Conservation (phyloP, 2,888 invertebrate species). For the Noctua janthe region DNA sequence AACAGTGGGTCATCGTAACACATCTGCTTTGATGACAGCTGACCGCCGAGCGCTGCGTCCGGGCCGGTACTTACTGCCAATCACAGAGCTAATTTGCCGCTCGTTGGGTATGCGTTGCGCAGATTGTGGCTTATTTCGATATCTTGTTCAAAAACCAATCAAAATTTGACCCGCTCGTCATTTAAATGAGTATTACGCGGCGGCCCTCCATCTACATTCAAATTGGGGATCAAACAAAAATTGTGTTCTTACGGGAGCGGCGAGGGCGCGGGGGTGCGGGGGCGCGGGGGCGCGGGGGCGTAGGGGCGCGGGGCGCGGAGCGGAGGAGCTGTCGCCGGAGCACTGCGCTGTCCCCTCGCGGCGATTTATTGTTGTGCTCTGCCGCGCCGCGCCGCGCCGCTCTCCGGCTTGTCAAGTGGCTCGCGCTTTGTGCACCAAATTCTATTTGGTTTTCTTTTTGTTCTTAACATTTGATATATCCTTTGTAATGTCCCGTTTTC, state of each 20-base stretch:
- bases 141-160: conserved; percentile 66
- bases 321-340: conserved; percentile 32
- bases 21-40: background rate
- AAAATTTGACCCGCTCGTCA: conserved; percentile 66
- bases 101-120: conserved; percentile 37
- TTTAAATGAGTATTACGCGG: conserved; percentile 77
- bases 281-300: background rate
- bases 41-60: background rate
- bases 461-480: conserved; percentile 49
- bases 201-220: conserved; percentile 76
- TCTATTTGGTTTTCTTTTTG: conserved; percentile 61
- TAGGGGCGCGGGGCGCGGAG: background rate
- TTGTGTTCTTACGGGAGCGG: conserved; percentile 62
- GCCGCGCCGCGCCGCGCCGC: conserved; percentile 14
- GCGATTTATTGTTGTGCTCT: conserved; percentile 68
- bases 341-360: conserved; percentile 59
- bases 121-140: conserved; percentile 45
- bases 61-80: conserved; percentile 6
- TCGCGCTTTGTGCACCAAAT: conserved; percentile 64
- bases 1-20: background rate
- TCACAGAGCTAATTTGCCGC: conserved; percentile 35
- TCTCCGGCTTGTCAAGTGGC: conserved; percentile 51
- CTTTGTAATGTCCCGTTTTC: conserved; percentile 41
- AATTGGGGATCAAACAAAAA: conserved; percentile 82
- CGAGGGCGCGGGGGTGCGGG: background rate